Conservation (phyloP, 1,140 invertebrate species). For the Arion vulgaris region DNA sequence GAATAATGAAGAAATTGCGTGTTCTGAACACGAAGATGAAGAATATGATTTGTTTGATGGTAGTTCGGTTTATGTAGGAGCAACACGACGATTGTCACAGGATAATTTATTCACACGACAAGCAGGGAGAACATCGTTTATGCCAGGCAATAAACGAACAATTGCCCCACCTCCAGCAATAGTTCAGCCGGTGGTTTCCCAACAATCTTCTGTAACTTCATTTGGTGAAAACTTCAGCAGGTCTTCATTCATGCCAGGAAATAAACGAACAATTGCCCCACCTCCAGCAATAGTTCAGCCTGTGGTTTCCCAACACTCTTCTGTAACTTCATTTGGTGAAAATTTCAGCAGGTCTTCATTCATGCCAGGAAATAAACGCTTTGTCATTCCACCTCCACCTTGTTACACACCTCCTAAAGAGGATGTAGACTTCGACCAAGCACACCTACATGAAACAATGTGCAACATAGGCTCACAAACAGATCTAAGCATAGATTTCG, state of each 20-base stretch:
- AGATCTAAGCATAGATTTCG: neutral
- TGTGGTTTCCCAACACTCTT: neutral
- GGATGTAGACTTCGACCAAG: constrained; percentile 1
- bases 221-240: neutral
- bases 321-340: no score
- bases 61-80: no score
- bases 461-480: constrained; percentile 30
- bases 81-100: neutral
- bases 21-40: neutral
- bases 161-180: constrained; percentile 17
- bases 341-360: neutral
- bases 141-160: constrained; percentile 21
- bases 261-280: constrained; percentile 12
- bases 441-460: neutral
- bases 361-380: neutral
- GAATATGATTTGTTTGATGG: neutral
- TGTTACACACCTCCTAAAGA: constrained; percentile 22
- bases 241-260: constrained; percentile 25
- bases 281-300: neutral
- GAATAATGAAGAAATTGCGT: neutral
- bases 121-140: constrained; percentile 5
- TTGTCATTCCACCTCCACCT: constrained; percentile 17
- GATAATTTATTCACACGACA: neutral
- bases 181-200: neutral
- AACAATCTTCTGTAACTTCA: neutral